Conservation (phyloP, 2,888 invertebrate species). For the Orthosia gracilis region DNA sequence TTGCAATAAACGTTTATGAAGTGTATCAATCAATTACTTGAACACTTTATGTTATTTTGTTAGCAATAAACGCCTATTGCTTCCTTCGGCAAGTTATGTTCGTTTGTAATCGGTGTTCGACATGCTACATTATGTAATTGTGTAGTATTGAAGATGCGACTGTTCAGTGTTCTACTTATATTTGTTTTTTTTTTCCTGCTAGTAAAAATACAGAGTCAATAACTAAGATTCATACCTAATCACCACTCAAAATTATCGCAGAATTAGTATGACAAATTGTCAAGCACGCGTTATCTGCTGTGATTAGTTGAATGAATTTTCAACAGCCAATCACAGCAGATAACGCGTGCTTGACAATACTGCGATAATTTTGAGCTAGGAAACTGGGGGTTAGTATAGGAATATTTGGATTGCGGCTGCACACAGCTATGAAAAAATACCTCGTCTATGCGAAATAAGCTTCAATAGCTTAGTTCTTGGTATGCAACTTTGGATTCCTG, state of each 20-base stretch:
- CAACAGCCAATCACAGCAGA: no score
- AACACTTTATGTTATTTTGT: slow-evolving; percentile 30
- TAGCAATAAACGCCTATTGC: slow-evolving; percentile 47
- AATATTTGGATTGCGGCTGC: no score
- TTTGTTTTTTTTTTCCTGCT: neutral
- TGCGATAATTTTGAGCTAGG: no score
- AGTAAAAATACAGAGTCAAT: neutral
- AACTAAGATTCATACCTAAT: neutral
- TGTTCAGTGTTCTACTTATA: neutral
- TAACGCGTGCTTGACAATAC: no score
- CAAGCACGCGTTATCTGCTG: no score
- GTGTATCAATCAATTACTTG: slow-evolving; percentile 75
- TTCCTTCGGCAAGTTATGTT: slow-evolving; percentile 23
- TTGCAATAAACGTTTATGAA: slow-evolving; percentile 70
- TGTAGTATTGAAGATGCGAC: neutral
- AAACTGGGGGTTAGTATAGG: no score
- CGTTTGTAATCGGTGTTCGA: slow-evolving; percentile 26
- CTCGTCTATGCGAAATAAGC: no score
- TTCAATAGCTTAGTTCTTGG: no score
- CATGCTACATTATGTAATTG: slow-evolving; percentile 7
- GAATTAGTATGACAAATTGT: no score
- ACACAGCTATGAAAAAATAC: no score
- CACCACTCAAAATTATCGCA: no score
- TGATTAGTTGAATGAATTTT: no score
- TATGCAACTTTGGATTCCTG: neutral